Evolutionary conservation across 1,140 invertebrate species (phyloP), one percentile per base, ranked within the genome.

Genomic region (Andrena cerasifolii): DNA sequence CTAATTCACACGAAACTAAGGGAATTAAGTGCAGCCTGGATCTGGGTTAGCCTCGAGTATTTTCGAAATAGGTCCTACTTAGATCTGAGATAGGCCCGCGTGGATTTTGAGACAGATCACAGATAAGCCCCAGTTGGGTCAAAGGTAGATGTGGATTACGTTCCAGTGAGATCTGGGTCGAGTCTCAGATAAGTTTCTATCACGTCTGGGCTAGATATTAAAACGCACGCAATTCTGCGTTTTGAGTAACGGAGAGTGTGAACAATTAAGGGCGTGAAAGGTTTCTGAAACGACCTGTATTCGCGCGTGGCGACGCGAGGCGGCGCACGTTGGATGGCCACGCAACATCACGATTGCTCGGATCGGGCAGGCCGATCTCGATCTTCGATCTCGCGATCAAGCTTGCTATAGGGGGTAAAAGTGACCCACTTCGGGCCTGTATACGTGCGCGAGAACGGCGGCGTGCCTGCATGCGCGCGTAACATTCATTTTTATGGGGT

Each of bases 371-470:
- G 53, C 43, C 49, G 82, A 78, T 77, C 56, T 53, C 62, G 63
- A 80, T 82, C 80, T 78, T 70, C 16, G 70, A 84, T 84, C 82
- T 59, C 6, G 47, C 54, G 56, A 70, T 80, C 40, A 56, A 24
- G 78, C 56, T 84, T 75, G 83, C 83, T 85, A 85, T 82, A 56
- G 83, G 83, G 83, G 78, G 83, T 85, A 85, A 85, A 85, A 84
- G 83, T 81, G 83, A 84, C 83, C 83, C 73, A 85, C 63, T 85
- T 85, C 24, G 56, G 7, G 24, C 10, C 54, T 16, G 4, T 31
- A 14, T 14, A 21, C 18, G 26, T 63, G 28, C 72, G 47, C 36
- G 65, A 58, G 40, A 43, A 1, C 54, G 12, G 2, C 54, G 12
- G 24, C 31, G 51, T 59, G 28, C 62, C 40, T 26, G 54, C 40